phyloP scores from a whole-genome alignment of 2,113 vertebrate genomes.

The Sinocyclocheilus rhinocerous region DNA sequence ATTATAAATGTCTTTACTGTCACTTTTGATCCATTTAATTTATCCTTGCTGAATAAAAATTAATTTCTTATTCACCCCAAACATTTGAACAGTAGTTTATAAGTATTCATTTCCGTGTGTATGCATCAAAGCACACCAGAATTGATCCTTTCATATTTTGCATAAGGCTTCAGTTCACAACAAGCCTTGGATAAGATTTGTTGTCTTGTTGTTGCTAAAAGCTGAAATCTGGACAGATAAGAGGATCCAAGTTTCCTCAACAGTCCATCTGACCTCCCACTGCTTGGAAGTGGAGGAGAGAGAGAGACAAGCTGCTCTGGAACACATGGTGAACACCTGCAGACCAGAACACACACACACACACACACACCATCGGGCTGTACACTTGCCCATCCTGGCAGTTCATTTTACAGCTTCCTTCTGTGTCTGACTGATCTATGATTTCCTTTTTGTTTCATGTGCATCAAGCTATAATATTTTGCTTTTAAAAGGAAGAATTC shows the following conservation, averaged over 20 bases:
- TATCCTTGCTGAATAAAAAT: background rate
- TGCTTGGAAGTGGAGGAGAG: background rate
- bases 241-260: slow-evolving; percentile 32
- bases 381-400: slow-evolving; percentile 6
- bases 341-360: slow-evolving; percentile 17
- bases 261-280: slow-evolving; percentile 20
- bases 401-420: slow-evolving; percentile 7
- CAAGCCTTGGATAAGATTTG: background rate
- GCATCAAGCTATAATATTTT: background rate
- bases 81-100: background rate
- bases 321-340: slow-evolving; percentile 55
- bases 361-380: background rate
- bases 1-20: background rate
- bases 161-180: background rate
- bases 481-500: slow-evolving; percentile 3
- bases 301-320: slow-evolving; percentile 22
- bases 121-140: background rate
- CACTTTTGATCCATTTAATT: background rate
- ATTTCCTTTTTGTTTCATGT: background rate
- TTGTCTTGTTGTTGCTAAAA: background rate
- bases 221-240: slow-evolving; percentile 26
- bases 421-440: slow-evolving; percentile 11
- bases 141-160: background rate
- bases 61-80: background rate
- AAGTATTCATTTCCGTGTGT: background rate